Evolutionary conservation across 1,140 invertebrate genomes (phyloP).

Genomic region (Contarinia nasturtii): DNA sequence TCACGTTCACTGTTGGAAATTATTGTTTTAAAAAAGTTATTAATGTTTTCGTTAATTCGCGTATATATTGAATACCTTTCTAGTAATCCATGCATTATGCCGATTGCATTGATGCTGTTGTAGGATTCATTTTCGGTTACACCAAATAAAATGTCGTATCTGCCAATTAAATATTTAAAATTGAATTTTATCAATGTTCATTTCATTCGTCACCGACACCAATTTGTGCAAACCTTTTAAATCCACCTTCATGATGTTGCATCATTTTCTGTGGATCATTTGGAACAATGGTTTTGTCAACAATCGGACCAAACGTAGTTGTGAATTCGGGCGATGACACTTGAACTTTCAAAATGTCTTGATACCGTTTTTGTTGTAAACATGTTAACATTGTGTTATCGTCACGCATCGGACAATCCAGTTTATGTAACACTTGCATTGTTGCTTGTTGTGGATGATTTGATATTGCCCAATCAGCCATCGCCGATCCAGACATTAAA

Average conservation of each 20-base stretch:
- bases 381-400: conserved; percentile 29
- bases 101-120: conserved; percentile 39
- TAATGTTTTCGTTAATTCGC: conserved; percentile 23
- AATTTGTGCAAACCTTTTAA: conserved; percentile 47
- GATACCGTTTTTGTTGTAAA: conserved; percentile 35
- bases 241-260: conserved; percentile 46
- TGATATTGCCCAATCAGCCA: conserved; percentile 76
- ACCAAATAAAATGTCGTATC: conserved; percentile 76
- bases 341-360: conserved; percentile 46
- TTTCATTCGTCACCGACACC: no score
- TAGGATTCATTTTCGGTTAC: conserved; percentile 76
- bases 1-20: conserved; percentile 37
- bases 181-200: no score
- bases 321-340: conserved; percentile 40
- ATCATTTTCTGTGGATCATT: conserved; percentile 54
- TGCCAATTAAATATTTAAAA: no score
- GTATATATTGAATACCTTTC: conserved; percentile 50
- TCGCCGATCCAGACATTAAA: conserved; percentile 81
- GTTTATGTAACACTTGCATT: conserved; percentile 54
- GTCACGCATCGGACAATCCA: conserved; percentile 50
- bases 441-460: conserved; percentile 59
- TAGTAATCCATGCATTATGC: conserved; percentile 30
- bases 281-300: conserved; percentile 67
- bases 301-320: conserved; percentile 57
- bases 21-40: conserved; percentile 33